phyloP scores from a whole-genome alignment of 2,797 vertebrate genomes.

The Rhinella marina region DNA sequence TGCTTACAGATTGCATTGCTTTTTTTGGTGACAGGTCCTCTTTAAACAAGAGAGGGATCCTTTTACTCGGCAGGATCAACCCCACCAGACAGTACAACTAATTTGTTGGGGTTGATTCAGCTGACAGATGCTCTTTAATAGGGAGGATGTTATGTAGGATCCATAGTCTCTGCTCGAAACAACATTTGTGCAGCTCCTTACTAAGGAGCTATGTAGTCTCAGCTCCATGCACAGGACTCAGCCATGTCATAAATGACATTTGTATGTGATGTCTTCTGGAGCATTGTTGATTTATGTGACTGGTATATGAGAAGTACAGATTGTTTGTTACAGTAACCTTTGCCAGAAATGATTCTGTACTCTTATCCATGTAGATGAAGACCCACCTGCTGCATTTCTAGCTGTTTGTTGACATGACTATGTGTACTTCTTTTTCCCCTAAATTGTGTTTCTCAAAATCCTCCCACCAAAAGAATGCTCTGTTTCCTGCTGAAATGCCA shows the following conservation, averaged over 20 bases:
- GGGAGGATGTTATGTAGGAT: no score
- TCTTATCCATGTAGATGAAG: neutral
- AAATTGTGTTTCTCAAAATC: slow-evolving; percentile 51
- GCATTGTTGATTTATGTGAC: neutral
- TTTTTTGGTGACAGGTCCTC: no score
- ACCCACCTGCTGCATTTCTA: slow-evolving; percentile 38
- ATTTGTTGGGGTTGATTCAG: no score
- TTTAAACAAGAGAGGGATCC: no score
- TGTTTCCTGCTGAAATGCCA: slow-evolving; percentile 58
- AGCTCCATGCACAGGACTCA: neutral
- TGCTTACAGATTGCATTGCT: no score
- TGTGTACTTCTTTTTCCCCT: slow-evolving; percentile 35
- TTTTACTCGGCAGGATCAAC: no score
- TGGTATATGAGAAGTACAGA: neutral
- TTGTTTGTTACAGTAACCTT: neutral
- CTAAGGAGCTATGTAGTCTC: neutral
- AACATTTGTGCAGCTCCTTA: neutral
- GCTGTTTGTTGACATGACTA: slow-evolving; percentile 38
- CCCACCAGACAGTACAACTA: no score
- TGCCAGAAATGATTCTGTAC: neutral
- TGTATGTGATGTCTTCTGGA: neutral
- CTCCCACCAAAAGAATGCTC: slow-evolving; percentile 59
- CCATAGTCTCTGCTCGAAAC: no score
- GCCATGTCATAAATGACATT: neutral
- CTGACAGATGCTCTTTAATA: no score